These are phyloP conservation scores for Lethenteron reissneri DNA, from an alignment of 2,113 vertebrate genomes.

Conservation along the genomic window DNA sequence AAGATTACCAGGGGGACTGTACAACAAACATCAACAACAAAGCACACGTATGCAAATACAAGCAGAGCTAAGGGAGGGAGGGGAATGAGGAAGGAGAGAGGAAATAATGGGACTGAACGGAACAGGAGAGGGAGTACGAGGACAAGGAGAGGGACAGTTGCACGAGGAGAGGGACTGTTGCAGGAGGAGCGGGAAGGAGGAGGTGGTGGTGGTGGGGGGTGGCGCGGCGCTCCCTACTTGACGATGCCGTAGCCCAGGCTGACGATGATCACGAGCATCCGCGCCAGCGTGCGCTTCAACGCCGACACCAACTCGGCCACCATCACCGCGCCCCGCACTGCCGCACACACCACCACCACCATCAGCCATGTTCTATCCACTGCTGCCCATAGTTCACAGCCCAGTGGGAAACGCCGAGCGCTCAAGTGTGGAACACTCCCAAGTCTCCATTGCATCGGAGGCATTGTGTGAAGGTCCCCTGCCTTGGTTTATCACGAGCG, in stretches of 20 bases:
- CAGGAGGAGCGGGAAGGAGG: neutral
- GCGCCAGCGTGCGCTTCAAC: constrained; percentile 63
- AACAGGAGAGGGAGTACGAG: neutral
- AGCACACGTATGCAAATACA: too few relatives aligned
- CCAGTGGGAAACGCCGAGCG: too few relatives aligned
- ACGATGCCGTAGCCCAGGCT: constrained; percentile 83
- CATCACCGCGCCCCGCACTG: constrained; percentile 61
- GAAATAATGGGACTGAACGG: neutral
- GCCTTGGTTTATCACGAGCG: too few relatives aligned
- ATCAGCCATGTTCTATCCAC: too few relatives aligned
- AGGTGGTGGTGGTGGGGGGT: neutral
- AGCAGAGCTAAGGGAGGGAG: neutral
- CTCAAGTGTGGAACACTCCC: too few relatives aligned
- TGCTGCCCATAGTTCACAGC: too few relatives aligned
- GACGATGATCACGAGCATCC: constrained; percentile 75
- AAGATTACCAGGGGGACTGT: too few relatives aligned
- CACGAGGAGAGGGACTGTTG: neutral
- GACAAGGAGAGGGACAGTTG: neutral
- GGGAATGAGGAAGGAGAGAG: neutral
- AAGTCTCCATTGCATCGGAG: too few relatives aligned
- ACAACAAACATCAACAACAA: too few relatives aligned
- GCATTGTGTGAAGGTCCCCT: too few relatives aligned
- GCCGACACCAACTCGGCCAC: constrained; percentile 75
- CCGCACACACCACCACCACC: too few relatives aligned
- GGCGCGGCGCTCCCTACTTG: constrained; percentile 33